These are phyloP conservation scores for Sisyra terminalis DNA, from an alignment of 2,888 invertebrate species.

Conservation along the genomic window DNA sequence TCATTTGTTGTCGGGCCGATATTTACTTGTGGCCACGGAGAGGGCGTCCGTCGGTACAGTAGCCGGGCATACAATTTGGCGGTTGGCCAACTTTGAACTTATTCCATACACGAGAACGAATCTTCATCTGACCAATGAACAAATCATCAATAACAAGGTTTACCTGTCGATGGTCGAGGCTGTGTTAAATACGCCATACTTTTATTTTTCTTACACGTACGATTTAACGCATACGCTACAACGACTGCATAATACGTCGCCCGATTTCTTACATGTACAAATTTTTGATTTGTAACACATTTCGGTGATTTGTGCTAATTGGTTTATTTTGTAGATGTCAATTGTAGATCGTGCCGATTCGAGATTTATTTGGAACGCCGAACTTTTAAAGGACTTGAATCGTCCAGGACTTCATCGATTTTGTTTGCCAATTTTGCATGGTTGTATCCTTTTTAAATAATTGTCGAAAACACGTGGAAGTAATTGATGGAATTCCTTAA, in stretches of 20 bases:
- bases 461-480: background rate
- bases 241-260: slow-evolving; percentile 64
- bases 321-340: slow-evolving; percentile 36
- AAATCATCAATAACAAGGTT: slow-evolving; percentile 65
- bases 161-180: slow-evolving; percentile 76
- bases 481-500: no score
- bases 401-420: slow-evolving; percentile 60
- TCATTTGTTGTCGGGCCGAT: slow-evolving; percentile 67
- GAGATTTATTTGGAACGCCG: slow-evolving; percentile 88
- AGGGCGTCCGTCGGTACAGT: slow-evolving; percentile 65
- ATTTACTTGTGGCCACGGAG: slow-evolving; percentile 77
- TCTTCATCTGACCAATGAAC: slow-evolving; percentile 68
- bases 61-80: slow-evolving; percentile 63
- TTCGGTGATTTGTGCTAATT: no score
- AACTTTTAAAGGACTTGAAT: slow-evolving; percentile 59
- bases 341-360: slow-evolving; percentile 65
- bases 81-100: slow-evolving; percentile 61
- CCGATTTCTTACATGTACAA: slow-evolving; percentile 65
- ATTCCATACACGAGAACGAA: slow-evolving; percentile 75
- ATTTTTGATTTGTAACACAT: slow-evolving; percentile 1
- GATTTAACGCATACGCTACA: slow-evolving; percentile 89
- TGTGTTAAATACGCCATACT: slow-evolving; percentile 67
- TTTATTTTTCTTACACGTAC: slow-evolving; percentile 88
- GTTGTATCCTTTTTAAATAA: slow-evolving; percentile 53
- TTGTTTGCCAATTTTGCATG: slow-evolving; percentile 79